Evolutionary conservation across 2,113 vertebrate genomes (phyloP).

Genomic region (Pterophyllum scalare): DNA sequence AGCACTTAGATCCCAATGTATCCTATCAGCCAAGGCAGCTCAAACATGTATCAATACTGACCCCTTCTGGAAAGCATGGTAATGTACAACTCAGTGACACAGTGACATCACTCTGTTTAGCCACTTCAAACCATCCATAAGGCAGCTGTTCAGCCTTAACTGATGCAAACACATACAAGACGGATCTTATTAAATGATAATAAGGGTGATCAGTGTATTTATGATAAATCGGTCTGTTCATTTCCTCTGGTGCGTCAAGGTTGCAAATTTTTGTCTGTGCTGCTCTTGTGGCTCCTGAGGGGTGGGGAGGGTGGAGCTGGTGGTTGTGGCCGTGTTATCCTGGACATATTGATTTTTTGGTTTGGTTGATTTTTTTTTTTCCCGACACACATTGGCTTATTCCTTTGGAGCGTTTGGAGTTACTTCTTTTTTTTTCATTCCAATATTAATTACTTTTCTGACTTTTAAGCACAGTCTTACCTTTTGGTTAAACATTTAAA

Average conservation of each 20-base stretch:
- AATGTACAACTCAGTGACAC: conserved; percentile 14
- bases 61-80: conserved; percentile 53
- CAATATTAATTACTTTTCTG: neutral
- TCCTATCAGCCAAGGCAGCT: neutral
- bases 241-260: too few species aligned
- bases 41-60: conserved; percentile 53
- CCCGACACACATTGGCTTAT: too few species aligned
- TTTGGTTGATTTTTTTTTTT: too few species aligned
- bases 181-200: neutral
- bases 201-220: too few species aligned
- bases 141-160: neutral
- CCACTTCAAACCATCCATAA: neutral
- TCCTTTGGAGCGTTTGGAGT: too few species aligned
- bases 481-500: neutral
- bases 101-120: neutral
- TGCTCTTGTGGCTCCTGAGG: too few species aligned
- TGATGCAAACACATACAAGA: neutral
- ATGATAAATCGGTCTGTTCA: too few species aligned
- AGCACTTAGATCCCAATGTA: neutral
- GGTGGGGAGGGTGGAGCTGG: too few species aligned
- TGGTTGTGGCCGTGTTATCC: too few species aligned
- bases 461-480: neutral
- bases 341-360: too few species aligned
- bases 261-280: too few species aligned
- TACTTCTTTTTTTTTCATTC: too few species aligned